phyloP scores from a whole-genome alignment of 2,113 vertebrate genomes.

The Falco punctatus region DNA sequence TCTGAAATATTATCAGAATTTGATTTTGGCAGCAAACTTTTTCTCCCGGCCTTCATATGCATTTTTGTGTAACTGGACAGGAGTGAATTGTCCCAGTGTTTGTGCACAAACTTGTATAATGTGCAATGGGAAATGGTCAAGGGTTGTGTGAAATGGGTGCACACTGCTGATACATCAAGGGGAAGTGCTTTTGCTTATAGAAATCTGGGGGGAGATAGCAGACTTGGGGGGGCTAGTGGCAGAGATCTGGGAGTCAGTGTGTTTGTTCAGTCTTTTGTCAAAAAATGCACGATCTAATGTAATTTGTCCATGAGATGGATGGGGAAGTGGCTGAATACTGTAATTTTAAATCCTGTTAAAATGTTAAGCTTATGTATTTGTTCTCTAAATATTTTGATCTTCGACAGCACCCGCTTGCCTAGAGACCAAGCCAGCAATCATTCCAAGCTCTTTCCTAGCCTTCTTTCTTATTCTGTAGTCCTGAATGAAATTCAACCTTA shows the following conservation, averaged over 20 bases:
- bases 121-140: neutral
- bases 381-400: conserved; percentile 7
- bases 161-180: neutral
- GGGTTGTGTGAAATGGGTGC: neutral
- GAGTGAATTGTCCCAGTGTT: neutral
- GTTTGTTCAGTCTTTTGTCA: neutral
- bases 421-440: neutral
- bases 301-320: neutral
- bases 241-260: neutral
- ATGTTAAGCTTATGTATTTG: neutral
- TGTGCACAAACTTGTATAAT: fast-evolving
- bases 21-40: neutral
- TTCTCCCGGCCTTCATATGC: neutral
- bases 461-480: conserved; percentile 16
- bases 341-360: neutral
- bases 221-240: neutral
- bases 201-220: neutral
- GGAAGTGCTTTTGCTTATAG: neutral
- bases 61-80: neutral
- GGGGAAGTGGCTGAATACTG: neutral
- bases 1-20: neutral
- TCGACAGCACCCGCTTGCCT: neutral
- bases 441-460: neutral
- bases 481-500: conserved; percentile 41
- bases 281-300: neutral